Base-by-base conservation (phyloP, 2,888 invertebrate genomes). In the Alviniconcha strummeri region DNA sequence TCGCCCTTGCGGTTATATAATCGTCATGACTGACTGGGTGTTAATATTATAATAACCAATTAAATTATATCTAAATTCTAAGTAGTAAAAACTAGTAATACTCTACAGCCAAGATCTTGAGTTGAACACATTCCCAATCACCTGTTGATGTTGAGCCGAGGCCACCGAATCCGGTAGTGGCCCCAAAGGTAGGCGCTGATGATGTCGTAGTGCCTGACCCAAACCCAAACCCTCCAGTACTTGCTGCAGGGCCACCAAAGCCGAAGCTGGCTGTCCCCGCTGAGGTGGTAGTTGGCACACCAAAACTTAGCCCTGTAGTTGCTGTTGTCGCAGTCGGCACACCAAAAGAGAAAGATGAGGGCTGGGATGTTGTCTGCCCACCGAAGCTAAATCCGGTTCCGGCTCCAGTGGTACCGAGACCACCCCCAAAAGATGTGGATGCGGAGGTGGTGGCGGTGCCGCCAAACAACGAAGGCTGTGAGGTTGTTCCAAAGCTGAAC, bases 181-280 rank as follows among this genome's bases (percentile, higher is more conserved):
- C 82, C 71, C 83, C 85, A 76, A 87, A 86, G 15, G 84, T 75
- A 19, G 84, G 85, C 5, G 85, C 85, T 74, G 87, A 78, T 15
- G 88, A 67, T 9, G 87, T 77, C 54, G 88, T 80, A 11, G 87
- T 81, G 19, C 85, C 64, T 3, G 86, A 83, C 56, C 87, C 86
- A 84, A 87, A 87, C 8, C 83, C 81, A 80, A 85, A 85, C 7
- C 82, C 81, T 17, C 83, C 82, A 67, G 81, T 78, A 54, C 82
- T 85, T 2, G 78, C 74, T 60, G 79, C 67, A 19, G 81, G 69
- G 11, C 78, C 79, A 19, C 77, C 81, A 60, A 79, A 81, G 81
- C 85, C 76, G 54, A 81, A 81, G 13, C 83, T 78, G 60, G 85
- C 81, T 19, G 86, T 60, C 9, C 83, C 36, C 11, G 84, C 64